These are phyloP conservation scores for Percopsis transmontana DNA, from an alignment of 2,113 vertebrate genomes.

Conservation along the genomic window DNA sequence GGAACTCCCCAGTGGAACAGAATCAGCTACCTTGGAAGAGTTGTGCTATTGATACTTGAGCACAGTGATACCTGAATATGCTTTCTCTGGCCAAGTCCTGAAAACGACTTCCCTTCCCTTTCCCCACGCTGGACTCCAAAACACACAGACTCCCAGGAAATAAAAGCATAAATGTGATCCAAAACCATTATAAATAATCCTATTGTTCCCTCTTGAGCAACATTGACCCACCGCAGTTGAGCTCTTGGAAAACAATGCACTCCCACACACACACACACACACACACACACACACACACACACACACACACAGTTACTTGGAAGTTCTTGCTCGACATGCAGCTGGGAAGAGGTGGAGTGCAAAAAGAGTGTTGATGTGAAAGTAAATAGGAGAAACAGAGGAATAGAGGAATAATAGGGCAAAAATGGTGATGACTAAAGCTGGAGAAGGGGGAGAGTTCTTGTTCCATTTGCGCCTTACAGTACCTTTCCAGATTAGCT, in stretches of 20 bases:
- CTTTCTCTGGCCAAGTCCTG: conserved; percentile 17
- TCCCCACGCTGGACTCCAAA: conserved; percentile 38
- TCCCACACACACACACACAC: conserved; percentile 20
- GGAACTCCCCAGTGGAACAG: conserved; percentile 8
- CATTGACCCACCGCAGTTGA: conserved; percentile 26
- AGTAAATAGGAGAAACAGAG: not conserved
- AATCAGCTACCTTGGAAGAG: not conserved
- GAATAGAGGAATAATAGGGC: not conserved
- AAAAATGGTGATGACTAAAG: not conserved
- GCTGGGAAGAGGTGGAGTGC: conserved; percentile 18
- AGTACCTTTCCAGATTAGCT: too few species aligned
- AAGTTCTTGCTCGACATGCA: conserved; percentile 6
- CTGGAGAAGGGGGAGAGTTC: too few species aligned
- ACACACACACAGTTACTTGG: conserved; percentile 10
- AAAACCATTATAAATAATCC: conserved; percentile 58
- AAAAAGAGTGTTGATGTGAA: not conserved
- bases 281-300: conserved; percentile 21
- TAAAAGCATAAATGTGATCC: conserved; percentile 45
- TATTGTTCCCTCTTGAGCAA: conserved; percentile 59
- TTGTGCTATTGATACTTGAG: conserved; percentile 16
- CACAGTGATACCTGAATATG: conserved; percentile 31
- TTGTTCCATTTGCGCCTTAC: too few species aligned
- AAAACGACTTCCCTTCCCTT: not conserved
- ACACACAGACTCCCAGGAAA: conserved; percentile 43
- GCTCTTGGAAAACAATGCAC: conserved; percentile 39